Evolutionary conservation across 1,140 invertebrate genomes (phyloP), one percentile per base, ranked within the genome.

Genomic region (Drosophila azteca): DNA sequence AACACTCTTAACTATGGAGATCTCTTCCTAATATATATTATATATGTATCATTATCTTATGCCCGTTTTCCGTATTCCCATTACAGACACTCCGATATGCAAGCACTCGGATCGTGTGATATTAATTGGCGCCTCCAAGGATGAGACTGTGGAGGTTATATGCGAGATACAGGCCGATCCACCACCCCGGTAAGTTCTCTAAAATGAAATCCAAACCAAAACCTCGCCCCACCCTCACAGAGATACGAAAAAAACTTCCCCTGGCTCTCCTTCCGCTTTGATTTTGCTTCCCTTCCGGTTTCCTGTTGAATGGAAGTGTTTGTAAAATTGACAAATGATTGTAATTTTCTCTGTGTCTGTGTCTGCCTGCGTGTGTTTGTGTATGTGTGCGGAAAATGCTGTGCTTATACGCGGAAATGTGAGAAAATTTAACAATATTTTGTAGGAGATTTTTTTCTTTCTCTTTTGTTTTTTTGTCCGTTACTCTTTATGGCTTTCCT

Each of bases 81-180:
- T 66, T 72, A 6, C 92, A 97, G 97, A 96, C 92, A 95, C 96
- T 6, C 97, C 97, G 4, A 95, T 95, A 24, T 98, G 97, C 89
- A 94, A 94, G 77, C 90, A 91, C 76, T 93, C 94, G 31, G 95
- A 96, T 64, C 94, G 95, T 69, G 95, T 96, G 46, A 92, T 95
- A 45, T 95, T 97, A 69, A 96, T 97, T 55, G 97, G 97, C 6
- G 96, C 96, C 55, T 97, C 96, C 35, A 93, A 96, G 39, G 95
- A 95, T 59, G 97, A 98, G 92, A 95, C 94, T 20, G 93, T 97
- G 46, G 95, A 97, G 90, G 96, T 98, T 73, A 93, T 94, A 15
- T 98, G 97, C 92, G 95, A 95, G 91, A 95, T 98, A 66, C 96
- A 97, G 90, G 96, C 97, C 0, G 96, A 97, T 93, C 97, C 97